A percentile compares a stretch with the other conserved stretches of the same genome.
Conservation (phyloP, 2,888 invertebrate genomes). For the Diplazon laetatorius region DNA sequence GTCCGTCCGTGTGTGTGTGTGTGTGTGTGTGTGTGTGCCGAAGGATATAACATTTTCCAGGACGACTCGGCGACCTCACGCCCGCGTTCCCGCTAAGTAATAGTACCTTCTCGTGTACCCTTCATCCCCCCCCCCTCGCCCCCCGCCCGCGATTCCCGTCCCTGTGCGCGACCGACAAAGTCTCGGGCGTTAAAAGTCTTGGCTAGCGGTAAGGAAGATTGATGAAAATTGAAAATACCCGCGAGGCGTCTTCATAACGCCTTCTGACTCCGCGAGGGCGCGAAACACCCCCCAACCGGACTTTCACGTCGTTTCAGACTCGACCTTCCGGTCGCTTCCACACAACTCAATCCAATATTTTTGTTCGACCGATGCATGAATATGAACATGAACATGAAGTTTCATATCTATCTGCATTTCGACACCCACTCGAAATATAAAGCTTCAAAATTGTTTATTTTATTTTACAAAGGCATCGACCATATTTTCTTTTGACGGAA, state of each 20-base stretch:
- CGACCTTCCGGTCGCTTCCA: conserved; percentile 10
- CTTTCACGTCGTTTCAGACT: background rate
- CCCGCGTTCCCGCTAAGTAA: conserved; percentile 45
- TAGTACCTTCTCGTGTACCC: conserved; percentile 46
- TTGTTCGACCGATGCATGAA: no score
- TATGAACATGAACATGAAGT: no score
- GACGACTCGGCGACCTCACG: conserved; percentile 26
- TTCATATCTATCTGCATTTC: background rate
- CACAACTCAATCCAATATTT: background rate
- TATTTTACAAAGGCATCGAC: no score
- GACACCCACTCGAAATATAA: no score
- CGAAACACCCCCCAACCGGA: background rate
- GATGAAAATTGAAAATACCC: conserved; percentile 63
- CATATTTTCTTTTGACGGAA: no score
- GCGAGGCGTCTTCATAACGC: conserved; percentile 54
- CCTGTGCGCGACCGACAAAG: conserved; percentile 35
- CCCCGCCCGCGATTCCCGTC: conserved; percentile 14
- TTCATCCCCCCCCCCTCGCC: no score
- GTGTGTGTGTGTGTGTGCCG: background rate
- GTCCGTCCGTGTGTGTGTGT: background rate
- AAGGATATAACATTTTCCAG: conserved; percentile 26
- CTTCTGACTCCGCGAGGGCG: conserved; percentile 19
- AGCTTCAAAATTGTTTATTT: no score
- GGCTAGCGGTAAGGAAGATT: conserved; percentile 58
- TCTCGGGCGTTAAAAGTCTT: conserved; percentile 45